Conservation (phyloP, 2,888 invertebrate genomes). For the Rhabditoides inermis region DNA sequence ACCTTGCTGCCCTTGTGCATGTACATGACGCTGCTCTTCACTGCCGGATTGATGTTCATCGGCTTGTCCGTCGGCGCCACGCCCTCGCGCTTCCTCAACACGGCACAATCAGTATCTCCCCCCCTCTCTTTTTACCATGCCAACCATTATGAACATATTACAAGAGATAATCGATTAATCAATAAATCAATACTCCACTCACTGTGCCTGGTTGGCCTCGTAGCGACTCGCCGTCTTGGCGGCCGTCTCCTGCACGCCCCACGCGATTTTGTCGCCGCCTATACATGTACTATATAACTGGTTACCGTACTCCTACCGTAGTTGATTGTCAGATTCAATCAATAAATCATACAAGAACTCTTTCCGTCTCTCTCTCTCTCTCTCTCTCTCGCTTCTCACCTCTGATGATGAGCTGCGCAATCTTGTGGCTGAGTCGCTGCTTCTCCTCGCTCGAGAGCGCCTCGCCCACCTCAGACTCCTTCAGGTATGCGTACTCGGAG, state of each 20-base stretch:
- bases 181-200: conserved; percentile 57
- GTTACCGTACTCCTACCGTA: too few relatives aligned
- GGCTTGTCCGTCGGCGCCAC: conserved; percentile 52
- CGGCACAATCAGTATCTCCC: not conserved
- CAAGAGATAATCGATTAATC: not conserved
- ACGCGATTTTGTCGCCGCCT: conserved; percentile 65
- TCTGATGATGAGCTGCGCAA: conserved; percentile 55
- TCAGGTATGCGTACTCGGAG: conserved; percentile 26
- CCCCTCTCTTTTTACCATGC: too few relatives aligned
- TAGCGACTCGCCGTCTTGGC: conserved; percentile 24
- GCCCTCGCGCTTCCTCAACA: conserved; percentile 15
- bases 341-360: conserved; percentile 1
- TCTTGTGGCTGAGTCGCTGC: conserved; percentile 52
- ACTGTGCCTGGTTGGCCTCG: conserved; percentile 24
- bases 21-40: conserved; percentile 61
- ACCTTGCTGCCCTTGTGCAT: conserved; percentile 65
- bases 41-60: conserved; percentile 59
- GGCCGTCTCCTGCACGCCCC: conserved; percentile 55
- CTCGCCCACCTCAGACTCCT: conserved; percentile 18
- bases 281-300: too few relatives aligned
- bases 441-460: conserved; percentile 35
- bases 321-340: not conserved
- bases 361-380: too few relatives aligned
- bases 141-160: too few relatives aligned
- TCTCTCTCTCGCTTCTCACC: conserved; percentile 44